Percentiles rank a stretch among this genome's conserved stretches.
Evolutionary conservation across 2,888 invertebrate genomes (phyloP).

Genomic region (Apantesis nais): DNA sequence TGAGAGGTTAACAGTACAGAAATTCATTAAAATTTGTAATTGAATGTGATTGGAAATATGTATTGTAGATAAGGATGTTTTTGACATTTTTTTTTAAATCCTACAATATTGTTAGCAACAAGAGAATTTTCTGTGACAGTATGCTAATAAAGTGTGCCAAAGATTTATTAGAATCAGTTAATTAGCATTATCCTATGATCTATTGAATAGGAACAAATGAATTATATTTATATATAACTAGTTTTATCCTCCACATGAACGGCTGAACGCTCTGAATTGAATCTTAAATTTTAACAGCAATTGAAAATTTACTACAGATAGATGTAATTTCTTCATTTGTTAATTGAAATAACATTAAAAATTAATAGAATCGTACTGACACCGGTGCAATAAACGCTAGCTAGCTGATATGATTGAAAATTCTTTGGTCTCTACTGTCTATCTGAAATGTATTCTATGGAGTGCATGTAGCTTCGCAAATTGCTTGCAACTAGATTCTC

Average conservation of each 20-base stretch:
- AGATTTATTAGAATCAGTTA: background rate
- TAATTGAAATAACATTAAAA: background rate
- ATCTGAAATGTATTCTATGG: constrained; percentile 8
- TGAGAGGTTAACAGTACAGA: background rate
- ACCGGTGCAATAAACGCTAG: background rate
- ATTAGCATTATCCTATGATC: background rate
- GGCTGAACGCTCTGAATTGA: background rate
- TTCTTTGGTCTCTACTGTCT: background rate
- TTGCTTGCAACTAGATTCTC: constrained; percentile 22
- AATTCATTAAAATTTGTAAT: background rate
- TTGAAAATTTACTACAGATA: background rate
- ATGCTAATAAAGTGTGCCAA: background rate
- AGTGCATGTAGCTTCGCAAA: constrained; percentile 5
- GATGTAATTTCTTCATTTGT: background rate
- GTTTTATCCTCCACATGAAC: background rate
- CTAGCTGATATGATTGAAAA: constrained; percentile 7
- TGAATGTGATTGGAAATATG: background rate
- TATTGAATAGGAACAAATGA: background rate
- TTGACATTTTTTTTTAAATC: background rate
- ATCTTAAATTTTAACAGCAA: background rate
- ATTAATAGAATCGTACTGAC: background rate
- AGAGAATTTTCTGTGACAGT: background rate
- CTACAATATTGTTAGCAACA: background rate
- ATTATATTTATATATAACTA: background rate
- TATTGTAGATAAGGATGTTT: background rate